Base-by-base conservation (phyloP, 2,113 vertebrate species). In the Cacatua alba region DNA sequence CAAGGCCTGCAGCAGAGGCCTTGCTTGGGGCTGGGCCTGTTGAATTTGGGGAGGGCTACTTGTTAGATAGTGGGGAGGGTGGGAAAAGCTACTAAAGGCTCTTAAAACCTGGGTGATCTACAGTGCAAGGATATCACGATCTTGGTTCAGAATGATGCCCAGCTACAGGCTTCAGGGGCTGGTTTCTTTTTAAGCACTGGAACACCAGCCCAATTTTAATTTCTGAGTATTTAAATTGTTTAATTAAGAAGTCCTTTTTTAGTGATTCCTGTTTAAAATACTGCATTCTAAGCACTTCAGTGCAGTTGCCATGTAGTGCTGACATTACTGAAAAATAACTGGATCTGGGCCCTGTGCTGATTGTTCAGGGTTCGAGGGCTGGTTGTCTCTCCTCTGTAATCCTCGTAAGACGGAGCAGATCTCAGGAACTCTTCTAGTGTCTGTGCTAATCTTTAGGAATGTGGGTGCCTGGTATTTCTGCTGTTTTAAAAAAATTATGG, bases 401-500 rank as follows among this genome's bases (percentile, higher is more conserved):
- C 86, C 44, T 35, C 3, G 3, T 75, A 64, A 86, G 88, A 88
- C 29, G 72, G 55, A 83, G 55, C 51, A 81, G 72, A 68, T 68
- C 37, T 59, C 51, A 5, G 59, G 43, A 86, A 78, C 75, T 88
- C 55, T 55, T 79, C 75, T 51, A 8, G 29, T 94, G 68, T 91
- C 59, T 70, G 21, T 69, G 60, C 55, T 91, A 85, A 76, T 88
- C 46, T 87, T 52, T 48, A 86, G 80, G 88, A 84, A 84, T 82
- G 76, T 94, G 69, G 69, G 44, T 86, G 88, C 83, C 24, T 90
- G 92, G 77, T 83, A 90, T 94, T 94, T 94, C 51, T 94, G 72
- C 77, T 33, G 18, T 76, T 94, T 5, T 31, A 14, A 65, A 86
- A 82, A 71, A 72, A 77, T 14, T 5, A 18, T 11, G 59, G 64